These are phyloP conservation scores for Ennomos erosarius DNA, from an alignment of 2,888 invertebrate genomes.

Conservation along the genomic window DNA sequence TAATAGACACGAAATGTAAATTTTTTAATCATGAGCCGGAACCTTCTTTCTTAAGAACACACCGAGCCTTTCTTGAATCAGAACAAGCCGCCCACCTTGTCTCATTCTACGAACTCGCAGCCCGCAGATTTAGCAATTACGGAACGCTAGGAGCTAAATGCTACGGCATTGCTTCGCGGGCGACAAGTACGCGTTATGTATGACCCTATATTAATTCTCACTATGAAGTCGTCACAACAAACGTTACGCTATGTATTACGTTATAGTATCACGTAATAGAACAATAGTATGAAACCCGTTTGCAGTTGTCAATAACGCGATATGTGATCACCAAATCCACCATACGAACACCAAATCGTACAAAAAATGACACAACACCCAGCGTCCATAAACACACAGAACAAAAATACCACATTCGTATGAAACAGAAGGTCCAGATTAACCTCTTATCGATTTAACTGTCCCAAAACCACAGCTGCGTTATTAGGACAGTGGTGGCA, in stretches of 20 bases:
- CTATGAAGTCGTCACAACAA: constrained; percentile 5
- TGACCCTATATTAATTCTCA: neutral
- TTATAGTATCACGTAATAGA: neutral
- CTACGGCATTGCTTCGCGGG: constrained; percentile 8
- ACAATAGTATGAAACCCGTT: too few species aligned
- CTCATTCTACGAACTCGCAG: neutral
- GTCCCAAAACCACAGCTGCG: constrained; percentile 24
- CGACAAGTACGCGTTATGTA: neutral
- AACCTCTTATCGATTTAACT: constrained; percentile 41
- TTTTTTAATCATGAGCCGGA: too few species aligned
- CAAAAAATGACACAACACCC: neutral
- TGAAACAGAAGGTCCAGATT: constrained; percentile 16
- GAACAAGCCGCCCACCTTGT: neutral
- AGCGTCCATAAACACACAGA: neutral
- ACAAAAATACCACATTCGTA: neutral
- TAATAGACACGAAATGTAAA: too few species aligned
- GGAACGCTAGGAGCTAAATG: constrained; percentile 1
- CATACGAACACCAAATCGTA: neutral
- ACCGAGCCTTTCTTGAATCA: neutral
- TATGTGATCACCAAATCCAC: neutral
- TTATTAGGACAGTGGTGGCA: constrained; percentile 18
- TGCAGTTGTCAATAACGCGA: too few species aligned
- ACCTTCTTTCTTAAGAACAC: too few species aligned
- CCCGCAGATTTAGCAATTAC: neutral
- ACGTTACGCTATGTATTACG: constrained; percentile 4